phyloP scores from a whole-genome alignment of 2,797 vertebrate genomes.

The Muraenolepis orangiensis region DNA sequence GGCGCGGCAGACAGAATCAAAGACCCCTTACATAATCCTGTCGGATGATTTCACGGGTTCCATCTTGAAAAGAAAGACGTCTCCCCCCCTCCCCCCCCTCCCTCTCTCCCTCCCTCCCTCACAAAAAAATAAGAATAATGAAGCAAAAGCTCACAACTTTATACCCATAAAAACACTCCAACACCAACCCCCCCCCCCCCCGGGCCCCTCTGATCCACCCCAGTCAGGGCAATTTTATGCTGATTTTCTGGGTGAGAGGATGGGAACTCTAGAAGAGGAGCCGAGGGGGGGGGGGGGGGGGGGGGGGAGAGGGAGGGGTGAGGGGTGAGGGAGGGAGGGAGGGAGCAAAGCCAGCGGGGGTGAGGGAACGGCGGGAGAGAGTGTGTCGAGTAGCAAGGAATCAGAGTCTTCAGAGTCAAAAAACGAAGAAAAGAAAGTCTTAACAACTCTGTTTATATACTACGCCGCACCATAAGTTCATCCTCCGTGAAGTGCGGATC shows the following conservation, averaged over 20 bases:
- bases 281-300: slow-evolving; percentile 10
- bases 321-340: not conserved
- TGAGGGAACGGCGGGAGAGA: not conserved
- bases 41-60: slow-evolving; percentile 73
- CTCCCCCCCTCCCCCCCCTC: not conserved
- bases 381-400: not conserved
- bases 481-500: not conserved
- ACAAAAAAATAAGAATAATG: slow-evolving; percentile 36
- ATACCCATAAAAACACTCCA: slow-evolving; percentile 49
- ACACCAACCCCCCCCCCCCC: not conserved
- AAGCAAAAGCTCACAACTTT: slow-evolving; percentile 52
- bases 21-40: slow-evolving; percentile 75
- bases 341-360: not conserved
- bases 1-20: slow-evolving; percentile 56
- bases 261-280: slow-evolving; percentile 59
- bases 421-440: not conserved
- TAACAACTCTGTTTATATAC: not conserved
- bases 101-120: too few species aligned
- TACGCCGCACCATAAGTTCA: not conserved
- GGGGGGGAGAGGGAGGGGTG: slow-evolving; percentile 26
- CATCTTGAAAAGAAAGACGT: slow-evolving; percentile 65
- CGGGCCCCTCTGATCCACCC: slow-evolving; percentile 60
- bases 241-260: slow-evolving; percentile 82
- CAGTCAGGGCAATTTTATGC: slow-evolving; percentile 79
- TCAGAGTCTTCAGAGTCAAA: not conserved